Evolutionary conservation across 1,140 invertebrate species (phyloP).

Genomic region (Meteorus sp.): DNA sequence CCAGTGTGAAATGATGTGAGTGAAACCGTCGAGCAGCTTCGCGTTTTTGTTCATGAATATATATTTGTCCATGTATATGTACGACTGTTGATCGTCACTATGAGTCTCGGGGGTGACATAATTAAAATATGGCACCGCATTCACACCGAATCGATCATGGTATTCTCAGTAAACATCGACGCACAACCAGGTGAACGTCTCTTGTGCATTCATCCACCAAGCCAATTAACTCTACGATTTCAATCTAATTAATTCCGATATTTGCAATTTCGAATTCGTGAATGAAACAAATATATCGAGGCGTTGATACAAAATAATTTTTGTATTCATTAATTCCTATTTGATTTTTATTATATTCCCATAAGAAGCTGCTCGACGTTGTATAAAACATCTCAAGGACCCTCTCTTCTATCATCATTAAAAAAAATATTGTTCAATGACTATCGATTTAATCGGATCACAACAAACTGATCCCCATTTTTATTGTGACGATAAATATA

Average conservation of each 20-base stretch:
- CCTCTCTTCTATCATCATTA: no score
- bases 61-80: not conserved
- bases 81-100: not conserved
- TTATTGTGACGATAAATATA: no score
- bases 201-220: conserved; percentile 7
- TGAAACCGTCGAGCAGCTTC: conserved; percentile 11
- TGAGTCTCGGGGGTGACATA: conserved; percentile 7
- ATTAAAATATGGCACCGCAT: conserved; percentile 19
- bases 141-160: conserved; percentile 16
- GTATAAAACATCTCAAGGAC: no score
- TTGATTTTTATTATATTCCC: not conserved
- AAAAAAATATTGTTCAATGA: no score
- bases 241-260: conserved; percentile 6
- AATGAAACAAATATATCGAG: no score
- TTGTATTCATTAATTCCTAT: not conserved
- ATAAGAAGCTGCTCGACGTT: no score
- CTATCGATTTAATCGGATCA: no score
- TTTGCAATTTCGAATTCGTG: not conserved
- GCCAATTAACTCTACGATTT: conserved; percentile 14
- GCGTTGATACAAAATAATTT: no score
- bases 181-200: not conserved
- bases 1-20: not conserved
- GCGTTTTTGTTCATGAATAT: not conserved
- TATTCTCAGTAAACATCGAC: conserved; percentile 20
- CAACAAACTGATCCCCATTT: no score